Evolutionary conservation across 2,113 vertebrate genomes (phyloP).

Genomic region (Coryphaenoides rupestris): DNA sequence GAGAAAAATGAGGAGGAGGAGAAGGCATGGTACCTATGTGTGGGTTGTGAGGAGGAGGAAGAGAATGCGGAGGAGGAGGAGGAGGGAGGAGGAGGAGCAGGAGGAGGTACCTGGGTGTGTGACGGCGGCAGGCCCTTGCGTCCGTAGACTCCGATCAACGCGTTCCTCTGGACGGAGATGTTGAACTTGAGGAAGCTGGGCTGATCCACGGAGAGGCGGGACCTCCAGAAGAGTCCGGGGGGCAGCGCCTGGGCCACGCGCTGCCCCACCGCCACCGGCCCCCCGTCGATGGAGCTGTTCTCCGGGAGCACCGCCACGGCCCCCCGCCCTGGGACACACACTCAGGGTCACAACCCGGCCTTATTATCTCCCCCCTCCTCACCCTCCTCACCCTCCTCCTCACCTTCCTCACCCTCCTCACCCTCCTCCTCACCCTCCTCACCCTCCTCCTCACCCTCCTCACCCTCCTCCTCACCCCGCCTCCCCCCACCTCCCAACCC

Average conservation of each 20-base stretch:
- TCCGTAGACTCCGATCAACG: conserved; percentile 94
- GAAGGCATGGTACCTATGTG: background rate
- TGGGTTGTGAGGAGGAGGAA: background rate
- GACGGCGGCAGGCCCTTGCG: conserved; percentile 94
- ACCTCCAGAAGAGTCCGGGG: conserved; percentile 95
- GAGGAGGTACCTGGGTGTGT: conserved; percentile 86
- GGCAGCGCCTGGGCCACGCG: conserved; percentile 84
- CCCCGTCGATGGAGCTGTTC: conserved; percentile 93
- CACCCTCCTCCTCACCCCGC: too few relatives aligned
- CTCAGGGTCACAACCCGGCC: too few relatives aligned
- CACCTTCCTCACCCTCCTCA: background rate
- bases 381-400: too few relatives aligned
- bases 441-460: background rate
- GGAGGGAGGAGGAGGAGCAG: background rate
- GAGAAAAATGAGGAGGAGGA: background rate
- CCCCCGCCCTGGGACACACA: too few relatives aligned
- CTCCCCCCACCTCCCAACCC: background rate
- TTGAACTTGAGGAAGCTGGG: conserved; percentile 98
- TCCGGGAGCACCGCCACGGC: conserved; percentile 81
- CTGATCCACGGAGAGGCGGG: conserved; percentile 87
- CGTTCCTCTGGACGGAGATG: conserved; percentile 98
- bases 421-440: background rate
- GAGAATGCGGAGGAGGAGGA: background rate
- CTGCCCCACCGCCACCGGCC: conserved; percentile 90
- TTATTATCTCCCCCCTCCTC: too few relatives aligned